These are phyloP conservation scores for Ceratosolen solmsi DNA, from an alignment of 1,140 invertebrate genomes.

Conservation along the genomic window DNA sequence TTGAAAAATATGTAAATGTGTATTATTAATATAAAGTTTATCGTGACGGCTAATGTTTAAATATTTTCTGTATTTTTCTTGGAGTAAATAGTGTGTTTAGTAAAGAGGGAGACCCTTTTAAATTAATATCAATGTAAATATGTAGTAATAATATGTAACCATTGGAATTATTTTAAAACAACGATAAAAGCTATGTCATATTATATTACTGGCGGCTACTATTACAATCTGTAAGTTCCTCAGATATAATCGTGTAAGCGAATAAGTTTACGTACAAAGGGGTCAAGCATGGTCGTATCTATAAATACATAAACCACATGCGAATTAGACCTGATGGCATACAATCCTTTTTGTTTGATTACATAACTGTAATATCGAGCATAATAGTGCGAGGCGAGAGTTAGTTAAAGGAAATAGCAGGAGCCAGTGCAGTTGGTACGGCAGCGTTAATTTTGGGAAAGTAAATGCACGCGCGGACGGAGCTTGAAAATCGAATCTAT, in stretches of 20 bases:
- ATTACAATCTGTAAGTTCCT: background rate
- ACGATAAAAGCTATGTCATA: no score
- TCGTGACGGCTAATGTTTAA: no score
- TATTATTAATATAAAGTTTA: no score
- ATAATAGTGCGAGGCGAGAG: background rate
- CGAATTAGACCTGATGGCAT: background rate
- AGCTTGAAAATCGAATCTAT: slow-evolving; percentile 38
- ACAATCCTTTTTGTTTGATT: background rate
- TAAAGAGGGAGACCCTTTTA: no score
- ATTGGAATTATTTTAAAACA: no score
- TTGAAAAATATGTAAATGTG: no score
- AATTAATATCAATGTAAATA: no score
- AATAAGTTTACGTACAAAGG: background rate
- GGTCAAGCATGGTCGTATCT: background rate
- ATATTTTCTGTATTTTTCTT: no score
- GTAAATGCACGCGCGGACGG: background rate
- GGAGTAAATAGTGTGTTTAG: no score
- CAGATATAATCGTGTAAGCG: background rate
- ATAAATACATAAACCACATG: background rate
- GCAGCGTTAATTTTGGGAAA: slow-evolving; percentile 20
- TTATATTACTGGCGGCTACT: background rate
- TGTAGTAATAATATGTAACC: no score
- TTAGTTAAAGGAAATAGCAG: slow-evolving; percentile 26
- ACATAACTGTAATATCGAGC: background rate
- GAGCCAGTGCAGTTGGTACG: background rate